phyloP scores from a whole-genome alignment of 2,113 vertebrate species.

The Notiomystis cincta region DNA sequence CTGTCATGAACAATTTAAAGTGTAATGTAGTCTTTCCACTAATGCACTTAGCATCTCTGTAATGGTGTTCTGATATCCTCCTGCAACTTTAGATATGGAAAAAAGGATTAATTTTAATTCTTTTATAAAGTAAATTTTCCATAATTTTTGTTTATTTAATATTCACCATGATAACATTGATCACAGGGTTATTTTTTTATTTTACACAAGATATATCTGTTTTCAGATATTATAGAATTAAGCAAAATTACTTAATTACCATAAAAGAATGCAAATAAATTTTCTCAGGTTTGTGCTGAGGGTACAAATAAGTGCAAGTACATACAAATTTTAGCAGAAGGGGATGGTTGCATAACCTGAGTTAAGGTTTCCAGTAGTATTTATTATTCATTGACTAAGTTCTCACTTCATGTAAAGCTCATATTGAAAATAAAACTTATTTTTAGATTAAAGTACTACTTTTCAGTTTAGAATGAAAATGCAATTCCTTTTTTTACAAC shows the following conservation, averaged over 20 bases:
- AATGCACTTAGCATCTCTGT: not conserved
- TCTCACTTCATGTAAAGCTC: not conserved
- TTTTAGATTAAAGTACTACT: not conserved
- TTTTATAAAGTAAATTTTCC: not conserved
- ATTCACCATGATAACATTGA: not conserved
- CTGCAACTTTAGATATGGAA: not conserved
- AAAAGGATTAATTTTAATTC: not conserved
- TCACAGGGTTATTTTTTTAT: not conserved
- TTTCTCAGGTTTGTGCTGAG: not conserved
- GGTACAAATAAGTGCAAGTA: too few relatives aligned
- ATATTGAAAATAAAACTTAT: not conserved
- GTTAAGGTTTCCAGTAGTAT: not conserved
- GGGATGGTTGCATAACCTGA: not conserved
- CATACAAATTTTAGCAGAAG: not conserved
- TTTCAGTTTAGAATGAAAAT: not conserved
- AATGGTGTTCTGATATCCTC: not conserved
- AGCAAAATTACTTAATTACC: not conserved
- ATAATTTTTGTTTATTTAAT: not conserved
- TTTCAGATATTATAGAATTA: not conserved
- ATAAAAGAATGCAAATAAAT: not conserved
- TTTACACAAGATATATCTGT: not conserved
- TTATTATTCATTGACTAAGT: not conserved
- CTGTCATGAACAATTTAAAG: slow-evolving; percentile 2
- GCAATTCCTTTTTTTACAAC: not conserved
- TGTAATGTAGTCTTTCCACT: not conserved